phyloP scores from a whole-genome alignment of 2,797 vertebrate genomes.

The Anisognathus igniventris region DNA sequence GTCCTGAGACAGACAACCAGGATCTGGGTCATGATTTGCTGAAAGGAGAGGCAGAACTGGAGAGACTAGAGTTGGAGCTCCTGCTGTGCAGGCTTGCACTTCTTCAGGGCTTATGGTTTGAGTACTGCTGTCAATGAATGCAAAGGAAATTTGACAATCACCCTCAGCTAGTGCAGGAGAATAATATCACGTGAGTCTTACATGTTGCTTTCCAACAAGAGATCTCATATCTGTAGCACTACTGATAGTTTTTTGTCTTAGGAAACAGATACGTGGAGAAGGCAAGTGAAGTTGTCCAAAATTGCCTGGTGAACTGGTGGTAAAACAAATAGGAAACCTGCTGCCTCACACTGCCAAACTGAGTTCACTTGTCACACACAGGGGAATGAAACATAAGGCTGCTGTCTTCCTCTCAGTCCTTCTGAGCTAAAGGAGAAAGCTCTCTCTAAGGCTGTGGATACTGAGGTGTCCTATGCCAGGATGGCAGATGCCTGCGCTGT shows the following conservation, averaged over 20 bases:
- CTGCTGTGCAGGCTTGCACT: background rate
- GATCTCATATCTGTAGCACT: background rate
- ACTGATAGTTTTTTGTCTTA: background rate
- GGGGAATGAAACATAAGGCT: conserved; percentile 13
- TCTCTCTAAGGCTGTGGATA: background rate
- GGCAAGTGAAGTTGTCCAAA: background rate
- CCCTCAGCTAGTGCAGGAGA: background rate
- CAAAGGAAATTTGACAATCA: background rate
- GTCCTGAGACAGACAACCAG: background rate
- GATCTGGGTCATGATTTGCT: background rate
- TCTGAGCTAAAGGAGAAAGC: conserved; percentile 11
- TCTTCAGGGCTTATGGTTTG: background rate
- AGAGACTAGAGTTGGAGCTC: background rate
- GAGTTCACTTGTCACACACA: background rate
- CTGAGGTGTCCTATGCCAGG: conserved; percentile 12
- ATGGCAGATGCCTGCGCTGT: conserved; percentile 26
- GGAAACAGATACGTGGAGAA: background rate
- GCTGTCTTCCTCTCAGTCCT: conserved; percentile 23
- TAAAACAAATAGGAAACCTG: background rate
- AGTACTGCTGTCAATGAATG: background rate
- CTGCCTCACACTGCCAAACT: background rate
- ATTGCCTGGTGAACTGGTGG: background rate
- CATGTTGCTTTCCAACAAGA: background rate
- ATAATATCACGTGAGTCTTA: background rate
- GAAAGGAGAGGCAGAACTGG: background rate